Evolutionary conservation across 2,888 invertebrate species (phyloP), one percentile per base, ranked within the genome.

Genomic region (Cancer borealis): DNA sequence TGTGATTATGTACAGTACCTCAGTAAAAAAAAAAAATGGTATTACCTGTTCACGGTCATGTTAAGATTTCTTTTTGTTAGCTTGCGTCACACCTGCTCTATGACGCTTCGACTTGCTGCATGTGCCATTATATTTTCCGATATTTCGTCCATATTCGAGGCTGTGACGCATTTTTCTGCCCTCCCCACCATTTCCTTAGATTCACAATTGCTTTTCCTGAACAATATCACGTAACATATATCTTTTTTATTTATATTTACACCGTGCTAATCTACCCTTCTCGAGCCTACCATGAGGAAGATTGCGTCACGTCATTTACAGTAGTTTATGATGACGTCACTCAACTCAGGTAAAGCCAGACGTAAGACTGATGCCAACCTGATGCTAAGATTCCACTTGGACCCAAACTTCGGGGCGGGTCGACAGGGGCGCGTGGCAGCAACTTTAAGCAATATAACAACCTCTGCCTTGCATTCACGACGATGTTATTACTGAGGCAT

Each of bases 41-140:
- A 26, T 73, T 26, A 5, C 73, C 21, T n/a, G n/a, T 73, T 26
- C 8, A 26, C 26, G 73, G 73, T 26, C n/a, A 26, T 73, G 73
- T 3, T n/a, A 26, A 73, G 26, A n/a, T 73, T 73, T 60, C 17
- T 60, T 17, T 60, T 39, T 39, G 39, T 39, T 21, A 60, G 21
- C 21, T 60, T 10, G 60, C 60, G 60, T 60, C 60, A 21, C 21
- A 21, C 21, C 60, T 60, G 60, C 60, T 60, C 60, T 21, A 17
- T 60, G 21, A 60, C 60, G 21, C 60, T 39, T 60, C 60, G 21
- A 17, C 60, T 60, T 21, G 21, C 4, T 60, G 21, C 60, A 21
- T 60, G 73, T 26, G 30, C 3, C 84, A 84, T 84, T 84, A 84
- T 84, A 30, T 84, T 84, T 84, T 84, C 84, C 84, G 84, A 84